Percentiles rank a stretch among this genome's conserved stretches.
Evolutionary conservation across 2,888 invertebrate genomes (phyloP).

Genomic region (Ophioninae sp.): DNA sequence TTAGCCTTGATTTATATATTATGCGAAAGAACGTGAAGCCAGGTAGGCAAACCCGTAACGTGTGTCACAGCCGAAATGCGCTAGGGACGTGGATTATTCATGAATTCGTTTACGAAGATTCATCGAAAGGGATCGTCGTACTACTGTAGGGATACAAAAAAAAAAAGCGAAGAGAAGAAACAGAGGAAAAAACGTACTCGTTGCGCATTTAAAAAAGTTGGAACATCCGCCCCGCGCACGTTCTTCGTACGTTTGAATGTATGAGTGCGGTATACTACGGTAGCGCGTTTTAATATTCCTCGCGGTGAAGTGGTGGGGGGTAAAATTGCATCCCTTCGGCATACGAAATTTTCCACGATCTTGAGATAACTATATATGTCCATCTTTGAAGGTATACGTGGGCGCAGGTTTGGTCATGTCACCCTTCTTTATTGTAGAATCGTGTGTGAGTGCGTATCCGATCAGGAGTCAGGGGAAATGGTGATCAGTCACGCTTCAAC

Average conservation of each 20-base stretch:
- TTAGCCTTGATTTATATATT: constrained; percentile 11
- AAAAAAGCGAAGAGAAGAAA: constrained; percentile 26
- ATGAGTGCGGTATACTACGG: constrained; percentile 16
- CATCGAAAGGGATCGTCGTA: constrained; percentile 49
- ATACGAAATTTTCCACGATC: constrained; percentile 71
- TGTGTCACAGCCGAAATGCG: constrained; percentile 31
- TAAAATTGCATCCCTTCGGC: constrained; percentile 65
- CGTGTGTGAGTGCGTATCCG: neutral
- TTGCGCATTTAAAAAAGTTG: constrained; percentile 71
- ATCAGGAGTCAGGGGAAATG: neutral
- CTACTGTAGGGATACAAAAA: constrained; percentile 16
- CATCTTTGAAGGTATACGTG: constrained; percentile 63
- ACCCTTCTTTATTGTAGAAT: constrained; percentile 37
- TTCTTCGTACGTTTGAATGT: constrained; percentile 8
- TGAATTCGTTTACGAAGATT: constrained; percentile 52
- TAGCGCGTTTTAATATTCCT: constrained; percentile 46
- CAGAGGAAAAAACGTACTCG: constrained; percentile 63
- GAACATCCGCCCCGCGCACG: constrained; percentile 69
- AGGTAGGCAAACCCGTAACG: neutral
- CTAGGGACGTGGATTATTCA: constrained; percentile 32
- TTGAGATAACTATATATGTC: constrained; percentile 43
- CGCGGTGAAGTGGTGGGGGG: constrained; percentile 18
- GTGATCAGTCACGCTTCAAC: neutral
- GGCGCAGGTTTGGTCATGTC: constrained; percentile 58
- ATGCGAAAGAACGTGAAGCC: constrained; percentile 1